Conservation (phyloP, 2,113 vertebrate species). For the Symphodus melops region DNA sequence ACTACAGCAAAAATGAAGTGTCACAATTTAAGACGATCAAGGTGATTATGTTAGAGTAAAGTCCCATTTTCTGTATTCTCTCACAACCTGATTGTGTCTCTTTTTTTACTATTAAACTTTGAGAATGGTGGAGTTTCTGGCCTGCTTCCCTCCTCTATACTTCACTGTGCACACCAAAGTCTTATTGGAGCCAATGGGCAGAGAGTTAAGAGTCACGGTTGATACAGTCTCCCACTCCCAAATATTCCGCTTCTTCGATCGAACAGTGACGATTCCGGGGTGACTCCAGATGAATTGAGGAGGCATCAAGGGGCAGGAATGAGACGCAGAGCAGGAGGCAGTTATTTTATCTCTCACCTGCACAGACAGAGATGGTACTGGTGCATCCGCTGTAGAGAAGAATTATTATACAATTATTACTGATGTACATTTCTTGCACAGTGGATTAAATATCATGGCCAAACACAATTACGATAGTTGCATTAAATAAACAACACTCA, state of each 20-base stretch:
- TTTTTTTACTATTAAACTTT: no score
- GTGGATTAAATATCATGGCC: no score
- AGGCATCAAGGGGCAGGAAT: not conserved
- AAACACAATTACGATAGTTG: no score
- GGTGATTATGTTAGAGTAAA: no score
- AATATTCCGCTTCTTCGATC: not conserved
- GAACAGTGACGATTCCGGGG: rapidly evolving
- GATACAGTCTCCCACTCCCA: constrained; percentile 15
- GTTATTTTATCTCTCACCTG: not conserved
- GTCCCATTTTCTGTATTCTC: no score
- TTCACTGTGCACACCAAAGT: constrained; percentile 4
- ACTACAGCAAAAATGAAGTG: no score
- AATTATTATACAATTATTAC: not conserved
- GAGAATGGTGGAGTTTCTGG: not conserved
- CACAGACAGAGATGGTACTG: constrained; percentile 5
- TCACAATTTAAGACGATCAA: no score
- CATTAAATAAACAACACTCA: constrained; percentile 8
- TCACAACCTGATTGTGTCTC: no score
- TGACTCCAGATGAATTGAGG: constrained; percentile 5
- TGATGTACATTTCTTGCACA: not conserved
- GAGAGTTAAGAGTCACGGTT: not conserved
- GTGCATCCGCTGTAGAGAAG: not conserved
- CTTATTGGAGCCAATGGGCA: not conserved
- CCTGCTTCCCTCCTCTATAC: constrained; percentile 9
- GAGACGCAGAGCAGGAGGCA: constrained; percentile 28